Evolutionary conservation across 2,888 invertebrate genomes (phyloP), one percentile per base, ranked within the genome.

Genomic region (Acrobasis repandana): DNA sequence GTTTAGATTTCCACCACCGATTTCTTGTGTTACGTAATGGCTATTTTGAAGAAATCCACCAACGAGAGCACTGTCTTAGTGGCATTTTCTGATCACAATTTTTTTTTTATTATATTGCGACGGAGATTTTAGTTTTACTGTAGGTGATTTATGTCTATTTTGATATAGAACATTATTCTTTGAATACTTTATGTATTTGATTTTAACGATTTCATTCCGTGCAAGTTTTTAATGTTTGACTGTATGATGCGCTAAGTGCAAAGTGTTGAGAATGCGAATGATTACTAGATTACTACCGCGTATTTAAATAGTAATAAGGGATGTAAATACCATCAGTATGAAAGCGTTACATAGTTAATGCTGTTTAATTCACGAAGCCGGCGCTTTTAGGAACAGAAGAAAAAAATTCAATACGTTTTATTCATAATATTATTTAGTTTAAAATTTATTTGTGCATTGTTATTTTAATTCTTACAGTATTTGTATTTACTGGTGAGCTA

Each of bases 1-100:
- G 85, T 86, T 88, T 88, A 90, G 85, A 83, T 88, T 83, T 88
- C 90, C 90, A 90, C 90, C 90, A 90, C 89, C 89, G 89, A 90
- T 81, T 87, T 75, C 75, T 75, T 85, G 83, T 86, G 83, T 83
- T 82, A 84, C 82, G 79, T 54, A 43, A 54, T 74, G 76, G 75
- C 73, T 71, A 58, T 64, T 76, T 84, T 86, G 89, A 89, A 88
- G 90, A 88, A 89, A 89, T 92, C 89, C 78, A 86, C 87, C 72
- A 82, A 67, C 86, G 90, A 86, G 81, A 70, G 64, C 74, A 70
- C 70, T 70, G 71, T 63, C 74, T 72, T 66, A 68, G 75, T 77
- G 79, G 80, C 82, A 81, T 86, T 85, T 83, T 80, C 77, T 74
- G 79, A 90, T 88, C 88, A 90, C 89, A 88, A 89, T 86, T 82